Percentiles rank a stretch among this genome's conserved stretches.
Conservation (phyloP, 2,888 invertebrate genomes). For the Hyppa rectilinea region DNA sequence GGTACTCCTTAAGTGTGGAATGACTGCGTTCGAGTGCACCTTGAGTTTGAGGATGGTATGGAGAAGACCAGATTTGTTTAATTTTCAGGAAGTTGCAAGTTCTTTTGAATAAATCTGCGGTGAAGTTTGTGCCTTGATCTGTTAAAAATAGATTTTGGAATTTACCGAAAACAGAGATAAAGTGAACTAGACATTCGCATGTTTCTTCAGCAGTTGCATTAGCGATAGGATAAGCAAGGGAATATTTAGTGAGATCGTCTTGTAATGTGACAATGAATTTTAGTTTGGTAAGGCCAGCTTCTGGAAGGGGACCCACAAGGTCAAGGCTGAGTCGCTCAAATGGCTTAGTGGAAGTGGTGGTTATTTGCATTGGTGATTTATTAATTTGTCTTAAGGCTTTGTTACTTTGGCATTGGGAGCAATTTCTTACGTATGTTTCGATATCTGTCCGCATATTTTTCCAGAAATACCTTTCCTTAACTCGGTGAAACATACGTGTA, state of each 20-base stretch:
- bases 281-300: no score
- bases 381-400: no score
- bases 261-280: no score
- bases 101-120: neutral
- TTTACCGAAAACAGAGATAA: neutral
- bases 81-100: neutral
- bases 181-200: neutral
- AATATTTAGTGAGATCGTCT: no score
- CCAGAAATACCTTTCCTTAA: conserved; percentile 11
- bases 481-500: neutral
- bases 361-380: neutral
- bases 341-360: neutral
- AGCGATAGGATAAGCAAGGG: no score
- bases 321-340: neutral
- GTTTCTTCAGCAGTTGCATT: no score
- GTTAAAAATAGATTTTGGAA: neutral
- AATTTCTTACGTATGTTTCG: conserved; percentile 6
- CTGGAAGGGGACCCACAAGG: no score
- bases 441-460: conserved; percentile 7
- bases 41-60: conserved; percentile 5
- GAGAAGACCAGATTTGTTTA: conserved; percentile 1
- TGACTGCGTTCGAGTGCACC: conserved; percentile 4
- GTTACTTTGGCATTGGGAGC: neutral
- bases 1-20: no score
- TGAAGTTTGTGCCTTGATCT: conserved; percentile 5